Conservation (phyloP, 30 jellyfish, hydroid and myxozoan genomes). For the Clytia hemisphaerica region DNA sequence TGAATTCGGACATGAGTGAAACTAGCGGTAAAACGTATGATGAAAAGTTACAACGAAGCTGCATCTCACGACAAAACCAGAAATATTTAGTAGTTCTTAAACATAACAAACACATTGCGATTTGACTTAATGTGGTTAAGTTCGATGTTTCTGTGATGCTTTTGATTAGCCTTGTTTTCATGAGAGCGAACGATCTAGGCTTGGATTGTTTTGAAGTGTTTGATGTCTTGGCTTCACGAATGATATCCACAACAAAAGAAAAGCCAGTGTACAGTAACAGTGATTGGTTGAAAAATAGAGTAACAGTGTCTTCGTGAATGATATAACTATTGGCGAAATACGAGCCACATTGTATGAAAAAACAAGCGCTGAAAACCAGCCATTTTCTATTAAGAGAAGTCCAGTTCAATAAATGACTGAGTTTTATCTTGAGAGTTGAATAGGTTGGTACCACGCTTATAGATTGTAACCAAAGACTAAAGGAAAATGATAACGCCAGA, state of each 20-base stretch:
- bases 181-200: neutral
- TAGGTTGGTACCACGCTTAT: neutral
- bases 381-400: too few species aligned
- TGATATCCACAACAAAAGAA: neutral
- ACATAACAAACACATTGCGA: too few species aligned
- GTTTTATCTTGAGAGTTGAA: neutral
- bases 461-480: slow-evolving; percentile 15
- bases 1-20: slow-evolving; percentile 18
- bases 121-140: too few species aligned
- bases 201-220: neutral
- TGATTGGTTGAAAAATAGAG: slow-evolving; percentile 36
- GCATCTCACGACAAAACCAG: slow-evolving; percentile 85
- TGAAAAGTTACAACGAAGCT: slow-evolving; percentile 43
- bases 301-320: slow-evolving; percentile 48
- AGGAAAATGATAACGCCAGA: slow-evolving; percentile 19
- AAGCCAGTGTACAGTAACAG: slow-evolving; percentile 5
- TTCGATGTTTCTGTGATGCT: too few species aligned
- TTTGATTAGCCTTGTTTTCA: neutral
- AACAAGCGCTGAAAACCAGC: neutral
- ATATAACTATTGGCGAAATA: slow-evolving; percentile 65
- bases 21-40: slow-evolving; percentile 35
- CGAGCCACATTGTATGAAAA: neutral
- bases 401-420: neutral
- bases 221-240: neutral
- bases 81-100: slow-evolving; percentile 36